Conservation (phyloP, 2,888 invertebrate genomes). For the Sinodicranocentrus sp. region DNA sequence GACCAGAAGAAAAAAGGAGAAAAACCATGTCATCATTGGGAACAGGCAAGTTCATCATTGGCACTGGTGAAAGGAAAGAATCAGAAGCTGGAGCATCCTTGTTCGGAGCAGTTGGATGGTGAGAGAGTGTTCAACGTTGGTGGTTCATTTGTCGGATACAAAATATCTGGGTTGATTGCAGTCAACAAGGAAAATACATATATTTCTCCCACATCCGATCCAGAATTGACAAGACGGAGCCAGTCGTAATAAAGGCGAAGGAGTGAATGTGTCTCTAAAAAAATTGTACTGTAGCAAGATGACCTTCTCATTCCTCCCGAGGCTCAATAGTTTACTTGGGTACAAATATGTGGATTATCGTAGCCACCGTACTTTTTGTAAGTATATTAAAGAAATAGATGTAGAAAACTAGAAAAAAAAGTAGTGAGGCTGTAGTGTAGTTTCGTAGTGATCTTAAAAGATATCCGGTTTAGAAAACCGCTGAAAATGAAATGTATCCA, state of each 20-base stretch:
- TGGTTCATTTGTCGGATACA: too few relatives aligned
- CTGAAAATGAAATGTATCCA: too few relatives aligned
- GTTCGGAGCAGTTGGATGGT: constrained; percentile 44
- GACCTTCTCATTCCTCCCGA: constrained; percentile 57
- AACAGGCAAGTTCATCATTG: constrained; percentile 60
- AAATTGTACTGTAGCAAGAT: constrained; percentile 41
- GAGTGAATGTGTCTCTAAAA: background rate
- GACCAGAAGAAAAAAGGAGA: constrained; percentile 23
- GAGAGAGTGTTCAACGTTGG: constrained; percentile 29
- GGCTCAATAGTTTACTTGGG: constrained; percentile 50
- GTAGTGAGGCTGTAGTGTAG: too few relatives aligned
- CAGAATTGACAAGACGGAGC: too few relatives aligned
- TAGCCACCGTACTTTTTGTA: constrained; percentile 65
- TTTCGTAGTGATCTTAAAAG: too few relatives aligned
- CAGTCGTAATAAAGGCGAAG: background rate
- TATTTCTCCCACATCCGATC: too few relatives aligned
- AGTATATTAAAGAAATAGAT: too few relatives aligned
- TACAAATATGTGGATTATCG: constrained; percentile 67
- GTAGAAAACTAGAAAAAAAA: too few relatives aligned
- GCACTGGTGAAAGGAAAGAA: constrained; percentile 46
- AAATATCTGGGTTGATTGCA: too few relatives aligned
- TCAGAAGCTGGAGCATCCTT: constrained; percentile 52
- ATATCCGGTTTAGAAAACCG: too few relatives aligned
- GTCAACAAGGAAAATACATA: too few relatives aligned
- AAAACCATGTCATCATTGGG: constrained; percentile 55